Conservation (phyloP, 2,888 invertebrate genomes). For the Euclidia mi region DNA sequence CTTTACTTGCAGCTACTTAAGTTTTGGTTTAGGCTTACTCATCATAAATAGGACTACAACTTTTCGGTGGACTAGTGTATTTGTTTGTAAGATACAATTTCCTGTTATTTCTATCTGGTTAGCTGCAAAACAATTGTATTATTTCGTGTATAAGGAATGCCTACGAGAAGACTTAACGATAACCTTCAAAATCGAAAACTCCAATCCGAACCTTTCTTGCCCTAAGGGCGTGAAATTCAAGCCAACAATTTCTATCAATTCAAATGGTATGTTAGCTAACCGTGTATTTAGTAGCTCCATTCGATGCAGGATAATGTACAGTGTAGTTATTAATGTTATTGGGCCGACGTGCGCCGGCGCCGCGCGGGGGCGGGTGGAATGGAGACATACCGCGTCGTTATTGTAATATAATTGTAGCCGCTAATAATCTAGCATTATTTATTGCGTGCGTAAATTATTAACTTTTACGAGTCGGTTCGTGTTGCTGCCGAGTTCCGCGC, state of each 20-base stretch:
- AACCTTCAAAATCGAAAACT: no score
- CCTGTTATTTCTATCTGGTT: no score
- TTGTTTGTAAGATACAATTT: no score
- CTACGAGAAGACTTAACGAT: no score
- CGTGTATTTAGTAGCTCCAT: conserved; percentile 24
- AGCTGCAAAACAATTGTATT: no score
- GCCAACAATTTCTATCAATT: neutral
- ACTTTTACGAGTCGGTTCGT: neutral
- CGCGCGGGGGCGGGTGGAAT: conserved; percentile 51
- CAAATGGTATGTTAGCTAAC: neutral
- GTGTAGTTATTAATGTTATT: conserved; percentile 56
- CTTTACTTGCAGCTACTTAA: no score
- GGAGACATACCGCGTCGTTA: conserved; percentile 46
- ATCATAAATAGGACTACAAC: no score
- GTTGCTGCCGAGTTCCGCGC: neutral
- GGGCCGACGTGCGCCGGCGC: conserved; percentile 47
- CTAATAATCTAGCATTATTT: conserved; percentile 19
- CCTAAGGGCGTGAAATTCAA: conserved; percentile 2
- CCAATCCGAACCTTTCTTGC: neutral
- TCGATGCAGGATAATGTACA: conserved; percentile 44
- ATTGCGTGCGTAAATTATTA: conserved; percentile 10
- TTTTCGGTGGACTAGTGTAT: no score
- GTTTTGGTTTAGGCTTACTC: no score
- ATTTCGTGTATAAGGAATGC: neutral
- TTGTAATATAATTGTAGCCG: conserved; percentile 26